Evolutionary conservation across 2,888 invertebrate species (phyloP), one percentile per base, ranked within the genome.

Genomic region (Ecliptopera silaceata): DNA sequence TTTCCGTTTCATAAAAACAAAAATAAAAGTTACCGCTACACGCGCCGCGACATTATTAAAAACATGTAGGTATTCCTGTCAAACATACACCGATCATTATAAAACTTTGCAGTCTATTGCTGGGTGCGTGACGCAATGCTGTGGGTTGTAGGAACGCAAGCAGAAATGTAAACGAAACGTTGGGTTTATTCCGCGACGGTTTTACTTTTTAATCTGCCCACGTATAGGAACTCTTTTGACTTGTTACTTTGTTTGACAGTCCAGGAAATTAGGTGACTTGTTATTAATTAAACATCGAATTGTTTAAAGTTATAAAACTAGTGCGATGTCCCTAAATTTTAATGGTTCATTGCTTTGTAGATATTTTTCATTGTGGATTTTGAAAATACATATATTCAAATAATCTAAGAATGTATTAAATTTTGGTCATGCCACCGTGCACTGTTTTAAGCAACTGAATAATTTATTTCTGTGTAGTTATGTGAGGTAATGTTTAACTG

Each of bases 251-350:
- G 76, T 72, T 77, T 80, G 83, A 82, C 82, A 83, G 76, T 67
- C 74, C 77, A 79, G 79, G 71, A 84, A 85, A 85, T 85, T 84
- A 79, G 79, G 74, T 79, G 78, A 80, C 82, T 81, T 77, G 75
- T 79, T 82, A 84, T 84, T 82, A 83, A 82, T 82, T 75, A 70
- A 70, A 62, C 61, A 65, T 58, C 68, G 63, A n/a, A n/a, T 60
- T 64, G 39, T 41, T 41, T 11, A 53, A 51, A 44, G 44, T 45
- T 69, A 65, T 63, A 59, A 59, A 69, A 41, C 31, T 41, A 41
- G 48, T 20, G 8, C 54, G 55, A 50, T 45, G 26, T 20, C 47
- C 32, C 34, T 11, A 11, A 6, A 4, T 42, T 34, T 32, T 50
- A 15, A 31, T 8, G 36, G 34, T 22, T 34, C 5, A 10, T 10